Percentiles rank a stretch among this genome's conserved stretches.
These are phyloP conservation scores for Phaonia tiefii DNA, from an alignment of 2,888 invertebrate genomes.

Conservation along the genomic window DNA sequence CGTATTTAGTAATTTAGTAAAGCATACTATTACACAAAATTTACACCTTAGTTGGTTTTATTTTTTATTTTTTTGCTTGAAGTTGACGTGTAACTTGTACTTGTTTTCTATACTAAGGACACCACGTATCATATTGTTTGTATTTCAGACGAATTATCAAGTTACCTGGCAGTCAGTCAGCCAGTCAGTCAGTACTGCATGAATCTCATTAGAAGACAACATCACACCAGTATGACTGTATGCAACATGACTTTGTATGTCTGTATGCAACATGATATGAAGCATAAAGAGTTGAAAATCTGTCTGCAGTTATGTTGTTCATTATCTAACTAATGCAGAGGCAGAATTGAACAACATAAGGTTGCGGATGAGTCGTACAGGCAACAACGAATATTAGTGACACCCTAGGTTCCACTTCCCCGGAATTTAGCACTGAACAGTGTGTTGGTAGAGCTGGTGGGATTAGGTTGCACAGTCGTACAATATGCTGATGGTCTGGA, in stretches of 20 bases:
- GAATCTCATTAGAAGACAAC: conserved; percentile 11
- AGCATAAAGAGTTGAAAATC: background rate
- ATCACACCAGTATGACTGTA: background rate
- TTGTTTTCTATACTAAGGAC: background rate
- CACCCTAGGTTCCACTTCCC: too few species aligned
- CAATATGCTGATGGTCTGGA: too few species aligned
- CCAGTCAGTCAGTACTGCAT: background rate
- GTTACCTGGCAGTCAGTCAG: too few species aligned
- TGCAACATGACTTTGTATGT: background rate
- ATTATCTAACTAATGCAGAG: conserved; percentile 7
- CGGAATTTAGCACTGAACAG: too few species aligned
- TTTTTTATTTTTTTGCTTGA: background rate
- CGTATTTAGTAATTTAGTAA: conserved; percentile 6
- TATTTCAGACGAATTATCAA: too few species aligned
- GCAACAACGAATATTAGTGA: background rate
- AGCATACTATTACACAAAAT: conserved; percentile 15
- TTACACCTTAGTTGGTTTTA: conserved; percentile 9
- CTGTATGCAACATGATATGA: background rate
- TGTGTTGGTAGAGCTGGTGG: too few species aligned
- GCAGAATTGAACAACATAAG: conserved; percentile 11
- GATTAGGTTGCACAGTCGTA: too few species aligned
- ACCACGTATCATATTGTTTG: too few species aligned
- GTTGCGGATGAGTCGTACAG: background rate
- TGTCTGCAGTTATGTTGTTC: background rate
- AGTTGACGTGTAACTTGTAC: conserved; percentile 4